Evolutionary conservation across 2,797 vertebrate genomes (phyloP).

Genomic region (Ispidina picta): DNA sequence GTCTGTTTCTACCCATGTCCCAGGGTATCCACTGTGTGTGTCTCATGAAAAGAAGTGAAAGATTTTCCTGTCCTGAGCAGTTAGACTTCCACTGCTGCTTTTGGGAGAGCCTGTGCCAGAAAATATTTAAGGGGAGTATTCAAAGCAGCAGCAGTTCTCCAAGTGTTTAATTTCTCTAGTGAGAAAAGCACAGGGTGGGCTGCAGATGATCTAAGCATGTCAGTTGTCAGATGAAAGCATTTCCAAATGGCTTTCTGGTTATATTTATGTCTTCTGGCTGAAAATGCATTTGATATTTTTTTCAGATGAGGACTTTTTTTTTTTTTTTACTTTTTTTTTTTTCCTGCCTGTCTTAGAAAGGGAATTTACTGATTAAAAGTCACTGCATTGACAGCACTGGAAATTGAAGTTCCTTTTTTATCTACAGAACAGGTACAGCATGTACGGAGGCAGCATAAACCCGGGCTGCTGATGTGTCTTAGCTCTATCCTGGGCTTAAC

Average conservation of each 20-base stretch:
- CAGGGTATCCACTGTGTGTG: background rate
- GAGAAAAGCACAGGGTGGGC: slow-evolving; percentile 70
- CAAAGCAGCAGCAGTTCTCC: slow-evolving; percentile 65
- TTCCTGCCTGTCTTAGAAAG: slow-evolving; percentile 40
- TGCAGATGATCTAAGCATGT: slow-evolving; percentile 71
- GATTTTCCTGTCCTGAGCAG: slow-evolving; percentile 3
- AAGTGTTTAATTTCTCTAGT: slow-evolving; percentile 70
- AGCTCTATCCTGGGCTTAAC: background rate
- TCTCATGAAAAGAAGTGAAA: background rate
- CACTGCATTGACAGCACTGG: slow-evolving; percentile 55
- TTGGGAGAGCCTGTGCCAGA: slow-evolving; percentile 50
- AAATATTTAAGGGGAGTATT: slow-evolving; percentile 63
- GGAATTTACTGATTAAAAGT: slow-evolving; percentile 68
- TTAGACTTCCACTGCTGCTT: background rate
- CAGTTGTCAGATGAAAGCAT: slow-evolving; percentile 74
- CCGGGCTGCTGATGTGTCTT: background rate
- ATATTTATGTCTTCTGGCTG: slow-evolving; percentile 73
- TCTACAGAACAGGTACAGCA: slow-evolving; percentile 47
- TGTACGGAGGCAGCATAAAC: background rate
- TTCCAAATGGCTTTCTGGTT: slow-evolving; percentile 71
- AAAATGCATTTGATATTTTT: slow-evolving; percentile 68
- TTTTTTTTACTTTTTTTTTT: background rate
- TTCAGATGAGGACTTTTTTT: slow-evolving; percentile 47
- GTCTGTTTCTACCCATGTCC: background rate
- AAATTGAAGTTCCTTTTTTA: slow-evolving; percentile 65